Percentiles rank a stretch among this genome's conserved stretches.
phyloP scores from a whole-genome alignment of 2,888 invertebrate genomes.

The Drosophila affinis region DNA sequence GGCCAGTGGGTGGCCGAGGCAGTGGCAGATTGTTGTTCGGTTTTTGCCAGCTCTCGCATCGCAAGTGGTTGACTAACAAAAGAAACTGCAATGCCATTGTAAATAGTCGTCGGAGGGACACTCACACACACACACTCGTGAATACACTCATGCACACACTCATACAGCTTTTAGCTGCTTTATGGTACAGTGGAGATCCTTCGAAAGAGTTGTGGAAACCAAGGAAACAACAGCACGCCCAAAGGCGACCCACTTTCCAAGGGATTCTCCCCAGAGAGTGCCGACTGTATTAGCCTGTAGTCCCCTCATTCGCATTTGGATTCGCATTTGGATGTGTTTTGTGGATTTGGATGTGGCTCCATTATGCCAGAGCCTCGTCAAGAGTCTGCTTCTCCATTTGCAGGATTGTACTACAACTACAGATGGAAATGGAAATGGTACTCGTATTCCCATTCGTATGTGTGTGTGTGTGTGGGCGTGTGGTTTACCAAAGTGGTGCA shows the following conservation, averaged over 20 bases:
- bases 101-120: conserved; percentile 66
- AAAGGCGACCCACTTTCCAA: no score
- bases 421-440: conserved; percentile 7
- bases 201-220: not conserved
- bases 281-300: conserved; percentile 34
- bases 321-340: conserved; percentile 15
- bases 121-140: conserved; percentile 30
- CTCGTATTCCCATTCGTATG: conserved; percentile 17
- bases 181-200: conserved; percentile 20
- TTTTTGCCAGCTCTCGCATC: conserved; percentile 25
- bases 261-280: not conserved
- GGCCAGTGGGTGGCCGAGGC: not conserved
- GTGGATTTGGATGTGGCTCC: conserved; percentile 21
- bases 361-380: conserved; percentile 50
- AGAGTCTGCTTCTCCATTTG: conserved; percentile 66
- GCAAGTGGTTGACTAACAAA: conserved; percentile 57
- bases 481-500: conserved; percentile 72
- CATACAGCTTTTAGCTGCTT: conserved; percentile 25
- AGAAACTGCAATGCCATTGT: conserved; percentile 76
- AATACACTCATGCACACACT: conserved; percentile 8
- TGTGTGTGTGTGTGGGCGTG: conserved; percentile 30
- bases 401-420: conserved; percentile 27
- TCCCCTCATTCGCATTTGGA: conserved; percentile 15
- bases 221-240: not conserved
- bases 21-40: conserved; percentile 30